A percentile compares a stretch with the other conserved stretches of the same genome.
Evolutionary conservation across 2,888 invertebrate genomes (phyloP).

Genomic region (Chromoteleia sp.): DNA sequence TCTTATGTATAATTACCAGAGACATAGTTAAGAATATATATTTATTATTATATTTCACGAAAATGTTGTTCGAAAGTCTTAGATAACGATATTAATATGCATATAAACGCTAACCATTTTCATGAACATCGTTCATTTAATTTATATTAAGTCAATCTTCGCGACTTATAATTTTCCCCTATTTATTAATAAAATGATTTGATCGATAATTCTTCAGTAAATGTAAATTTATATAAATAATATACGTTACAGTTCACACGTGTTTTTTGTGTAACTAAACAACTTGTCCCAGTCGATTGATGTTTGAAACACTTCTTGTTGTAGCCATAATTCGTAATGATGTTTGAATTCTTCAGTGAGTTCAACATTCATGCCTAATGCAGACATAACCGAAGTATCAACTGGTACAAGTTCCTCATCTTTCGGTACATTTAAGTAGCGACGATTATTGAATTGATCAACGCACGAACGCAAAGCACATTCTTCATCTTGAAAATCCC

Average conservation of each 20-base stretch:
- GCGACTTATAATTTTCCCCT: conserved; percentile 16
- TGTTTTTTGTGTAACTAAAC: conserved; percentile 69
- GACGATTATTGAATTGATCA: conserved; percentile 97
- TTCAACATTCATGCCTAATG: conserved; percentile 91
- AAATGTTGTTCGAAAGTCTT: conserved; percentile 26
- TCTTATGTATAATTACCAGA: conserved; percentile 20
- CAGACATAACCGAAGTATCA: conserved; percentile 93
- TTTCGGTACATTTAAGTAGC: conserved; percentile 87
- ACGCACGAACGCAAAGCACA: conserved; percentile 96
- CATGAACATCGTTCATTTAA: conserved; percentile 32
- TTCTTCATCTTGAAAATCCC: conserved; percentile 99
- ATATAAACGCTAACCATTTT: conserved; percentile 50
- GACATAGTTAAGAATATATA: conserved; percentile 37
- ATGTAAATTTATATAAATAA: conserved; percentile 25
- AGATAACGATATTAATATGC: conserved; percentile 32
- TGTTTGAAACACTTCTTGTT: conserved; percentile 97
- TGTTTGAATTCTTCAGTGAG: conserved; percentile 96
- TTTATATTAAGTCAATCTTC: conserved; percentile 25
- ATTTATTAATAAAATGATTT: conserved; percentile 62
- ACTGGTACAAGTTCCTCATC: conserved; percentile 88
- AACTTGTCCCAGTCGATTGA: conserved; percentile 92
- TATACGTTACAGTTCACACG: conserved; percentile 79
- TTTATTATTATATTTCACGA: conserved; percentile 15
- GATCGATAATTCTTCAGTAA: conserved; percentile 53
- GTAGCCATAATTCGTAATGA: conserved; percentile 97